phyloP scores from a whole-genome alignment of 2,888 invertebrate genomes.

The Adelphocoris suturalis region DNA sequence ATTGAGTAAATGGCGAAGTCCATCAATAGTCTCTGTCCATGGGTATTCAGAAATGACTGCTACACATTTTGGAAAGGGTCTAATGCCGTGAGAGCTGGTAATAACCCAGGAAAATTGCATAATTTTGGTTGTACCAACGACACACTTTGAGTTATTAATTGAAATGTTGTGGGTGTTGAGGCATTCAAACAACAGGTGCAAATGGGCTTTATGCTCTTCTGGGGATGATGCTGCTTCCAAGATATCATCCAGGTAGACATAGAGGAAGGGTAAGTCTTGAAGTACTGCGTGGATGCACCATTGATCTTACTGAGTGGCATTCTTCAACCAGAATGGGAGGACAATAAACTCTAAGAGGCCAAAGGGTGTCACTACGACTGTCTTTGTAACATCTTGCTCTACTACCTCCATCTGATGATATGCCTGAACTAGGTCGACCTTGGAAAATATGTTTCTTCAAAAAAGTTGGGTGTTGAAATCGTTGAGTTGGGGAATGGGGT shows the following conservation, averaged over 20 bases:
- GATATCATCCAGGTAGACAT: slow-evolving; percentile 76
- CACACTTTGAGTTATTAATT: slow-evolving; percentile 77
- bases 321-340: slow-evolving; percentile 75
- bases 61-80: slow-evolving; percentile 77
- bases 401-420: slow-evolving; percentile 78
- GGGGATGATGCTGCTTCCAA: slow-evolving; percentile 73
- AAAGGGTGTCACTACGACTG: not conserved
- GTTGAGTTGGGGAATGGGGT: no score
- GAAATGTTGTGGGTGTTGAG: slow-evolving; percentile 76
- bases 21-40: slow-evolving; percentile 56
- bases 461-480: no score
- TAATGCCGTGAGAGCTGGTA: slow-evolving; percentile 76
- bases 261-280: slow-evolving; percentile 74
- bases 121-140: slow-evolving; percentile 75
- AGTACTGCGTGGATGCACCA: slow-evolving; percentile 75
- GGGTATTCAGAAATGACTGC: slow-evolving; percentile 76
- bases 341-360: slow-evolving; percentile 60
- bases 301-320: slow-evolving; percentile 76
- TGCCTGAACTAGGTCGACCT: slow-evolving; percentile 59
- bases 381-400: slow-evolving; percentile 72
- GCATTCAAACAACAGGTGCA: slow-evolving; percentile 72
- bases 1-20: no score
- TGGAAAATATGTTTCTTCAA: no score
- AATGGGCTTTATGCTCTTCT: slow-evolving; percentile 75
- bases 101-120: slow-evolving; percentile 76